Evolutionary conservation across 2,797 vertebrate species (phyloP).

Genomic region (Acrocephalus scirpaceus): DNA sequence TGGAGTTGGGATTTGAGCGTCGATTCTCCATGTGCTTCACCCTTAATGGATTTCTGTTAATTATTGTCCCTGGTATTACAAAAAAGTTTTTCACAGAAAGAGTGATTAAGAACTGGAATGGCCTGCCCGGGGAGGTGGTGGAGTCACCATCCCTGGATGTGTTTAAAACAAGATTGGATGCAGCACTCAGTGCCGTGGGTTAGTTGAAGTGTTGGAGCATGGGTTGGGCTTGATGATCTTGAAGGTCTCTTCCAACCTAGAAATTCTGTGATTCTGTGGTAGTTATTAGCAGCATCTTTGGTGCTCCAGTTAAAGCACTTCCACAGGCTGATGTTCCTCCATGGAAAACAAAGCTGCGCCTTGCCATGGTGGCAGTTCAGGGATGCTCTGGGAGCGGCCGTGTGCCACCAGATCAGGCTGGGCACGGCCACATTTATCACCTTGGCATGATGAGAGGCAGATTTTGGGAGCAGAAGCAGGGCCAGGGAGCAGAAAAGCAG

Average conservation of each 20-base stretch:
- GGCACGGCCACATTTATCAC: rapidly evolving
- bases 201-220: too few relatives aligned
- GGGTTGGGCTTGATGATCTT: too few relatives aligned
- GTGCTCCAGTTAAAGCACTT: background rate
- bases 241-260: too few relatives aligned
- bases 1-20: background rate
- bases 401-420: rapidly evolving
- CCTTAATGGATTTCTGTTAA: background rate
- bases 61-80: background rate
- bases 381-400: background rate
- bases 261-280: too few relatives aligned
- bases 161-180: too few relatives aligned
- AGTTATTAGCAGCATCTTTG: background rate
- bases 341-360: background rate
- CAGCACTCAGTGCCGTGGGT: too few relatives aligned
- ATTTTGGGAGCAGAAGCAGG: rapidly evolving
- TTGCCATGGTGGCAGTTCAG: background rate
- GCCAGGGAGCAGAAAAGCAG: background rate
- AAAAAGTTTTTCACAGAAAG: too few relatives aligned
- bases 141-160: too few relatives aligned
- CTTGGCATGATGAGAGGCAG: background rate
- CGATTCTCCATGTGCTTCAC: background rate
- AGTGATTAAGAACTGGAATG: too few relatives aligned
- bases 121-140: too few relatives aligned
- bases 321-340: background rate